Percentiles rank a stretch among this genome's conserved stretches.
Evolutionary conservation across 2,888 invertebrate species (phyloP).

Genomic region (Drosophila ochracea): DNA sequence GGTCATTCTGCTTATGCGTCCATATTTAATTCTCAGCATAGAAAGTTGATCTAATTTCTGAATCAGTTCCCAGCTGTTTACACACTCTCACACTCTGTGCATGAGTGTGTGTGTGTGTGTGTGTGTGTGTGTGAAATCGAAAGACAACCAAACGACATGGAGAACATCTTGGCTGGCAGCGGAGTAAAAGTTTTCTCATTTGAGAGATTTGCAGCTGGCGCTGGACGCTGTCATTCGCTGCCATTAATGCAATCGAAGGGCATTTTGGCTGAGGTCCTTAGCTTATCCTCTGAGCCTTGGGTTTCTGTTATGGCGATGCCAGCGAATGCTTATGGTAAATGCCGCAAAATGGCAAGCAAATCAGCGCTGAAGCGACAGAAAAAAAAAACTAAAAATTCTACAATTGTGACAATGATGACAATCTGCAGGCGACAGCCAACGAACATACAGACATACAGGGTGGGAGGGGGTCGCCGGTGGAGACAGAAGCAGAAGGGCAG

Average conservation of each 20-base stretch:
- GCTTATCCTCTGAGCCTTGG: constrained; percentile 7
- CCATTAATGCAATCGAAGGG: constrained; percentile 73
- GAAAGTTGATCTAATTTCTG: constrained; percentile 20
- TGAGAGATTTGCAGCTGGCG: constrained; percentile 71
- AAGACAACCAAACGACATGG: constrained; percentile 1
- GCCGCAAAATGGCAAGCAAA: constrained; percentile 77
- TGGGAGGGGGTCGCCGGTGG: background rate
- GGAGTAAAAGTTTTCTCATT: constrained; percentile 72
- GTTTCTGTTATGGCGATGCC: constrained; percentile 13
- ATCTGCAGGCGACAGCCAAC: constrained; percentile 78
- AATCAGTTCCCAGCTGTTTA: constrained; percentile 41
- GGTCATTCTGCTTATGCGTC: background rate
- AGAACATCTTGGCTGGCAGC: constrained; percentile 20
- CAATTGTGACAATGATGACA: constrained; percentile 81
- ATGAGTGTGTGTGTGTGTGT: background rate
- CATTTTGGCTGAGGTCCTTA: constrained; percentile 60
- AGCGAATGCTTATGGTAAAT: constrained; percentile 66
- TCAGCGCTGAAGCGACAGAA: constrained; percentile 59
- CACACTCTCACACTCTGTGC: constrained; percentile 9
- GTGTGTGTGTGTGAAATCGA: constrained; percentile 3
- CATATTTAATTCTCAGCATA: background rate
- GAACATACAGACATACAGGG: constrained; percentile 12
- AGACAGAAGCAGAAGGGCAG: constrained; percentile 31
- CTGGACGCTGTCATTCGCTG: constrained; percentile 34
- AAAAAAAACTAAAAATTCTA: constrained; percentile 57